A percentile compares a stretch with the other conserved stretches of the same genome.
Evolutionary conservation across 2,888 invertebrate genomes (phyloP).

Genomic region (Trichogramma dendrolimi): DNA sequence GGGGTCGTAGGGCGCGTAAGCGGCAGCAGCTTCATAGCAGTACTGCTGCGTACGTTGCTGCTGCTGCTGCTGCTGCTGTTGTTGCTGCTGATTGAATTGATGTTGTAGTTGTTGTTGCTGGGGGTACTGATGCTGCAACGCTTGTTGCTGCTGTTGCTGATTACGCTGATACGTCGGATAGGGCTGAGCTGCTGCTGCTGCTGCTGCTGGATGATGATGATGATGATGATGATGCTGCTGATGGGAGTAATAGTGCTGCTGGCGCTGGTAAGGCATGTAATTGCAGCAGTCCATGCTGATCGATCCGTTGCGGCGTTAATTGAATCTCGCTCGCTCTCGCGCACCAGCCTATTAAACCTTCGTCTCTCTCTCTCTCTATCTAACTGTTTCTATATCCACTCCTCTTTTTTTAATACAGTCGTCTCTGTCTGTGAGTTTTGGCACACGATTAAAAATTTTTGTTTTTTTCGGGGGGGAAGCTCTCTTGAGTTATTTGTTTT

Average conservation of each 20-base stretch:
- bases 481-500: no score
- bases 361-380: no score
- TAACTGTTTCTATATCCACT: no score
- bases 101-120: conserved; percentile 23
- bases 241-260: conserved; percentile 45
- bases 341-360: no score
- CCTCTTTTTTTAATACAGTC: no score
- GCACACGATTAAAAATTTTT: no score
- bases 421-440: no score
- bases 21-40: conserved; percentile 43
- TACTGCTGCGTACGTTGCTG: conserved; percentile 38
- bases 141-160: conserved; percentile 27
- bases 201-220: conserved; percentile 29
- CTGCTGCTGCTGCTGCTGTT: conserved; percentile 31
- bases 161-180: neutral
- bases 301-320: no score
- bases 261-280: conserved; percentile 46
- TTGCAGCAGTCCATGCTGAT: conserved; percentile 47
- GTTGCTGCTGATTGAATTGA: conserved; percentile 29
- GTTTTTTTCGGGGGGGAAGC: no score
- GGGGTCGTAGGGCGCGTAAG: conserved; percentile 37
- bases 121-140: conserved; percentile 2
- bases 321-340: no score
- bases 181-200: conserved; percentile 5
- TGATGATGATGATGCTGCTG: conserved; percentile 32